Conservation (phyloP, 2,113 vertebrate species). For the Phalacrocorax pelagicus region DNA sequence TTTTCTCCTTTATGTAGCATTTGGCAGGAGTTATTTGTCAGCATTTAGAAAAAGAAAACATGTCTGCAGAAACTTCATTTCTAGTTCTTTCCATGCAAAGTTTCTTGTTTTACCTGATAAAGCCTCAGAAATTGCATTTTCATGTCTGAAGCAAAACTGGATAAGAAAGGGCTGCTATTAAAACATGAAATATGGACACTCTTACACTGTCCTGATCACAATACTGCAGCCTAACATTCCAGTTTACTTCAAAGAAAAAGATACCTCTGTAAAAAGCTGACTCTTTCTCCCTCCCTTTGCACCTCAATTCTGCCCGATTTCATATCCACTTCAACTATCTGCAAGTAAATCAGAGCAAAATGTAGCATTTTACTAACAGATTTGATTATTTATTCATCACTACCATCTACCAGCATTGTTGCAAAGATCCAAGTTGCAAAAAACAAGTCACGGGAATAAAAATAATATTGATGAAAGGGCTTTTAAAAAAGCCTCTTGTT, state of each 20-base stretch:
- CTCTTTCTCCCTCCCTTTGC: background rate
- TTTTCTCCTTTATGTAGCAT: constrained; percentile 59
- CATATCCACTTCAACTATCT: constrained; percentile 27
- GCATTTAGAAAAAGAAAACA: constrained; percentile 51
- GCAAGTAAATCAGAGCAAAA: constrained; percentile 27
- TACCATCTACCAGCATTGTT: background rate
- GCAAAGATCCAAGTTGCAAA: background rate
- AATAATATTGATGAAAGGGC: background rate
- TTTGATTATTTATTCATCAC: constrained; percentile 32
- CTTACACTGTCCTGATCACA: background rate
- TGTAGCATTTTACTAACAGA: constrained; percentile 1
- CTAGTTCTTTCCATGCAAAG: background rate
- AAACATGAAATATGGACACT: background rate
- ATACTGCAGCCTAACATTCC: background rate
- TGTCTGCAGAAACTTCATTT: constrained; percentile 28
- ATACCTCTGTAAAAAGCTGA: constrained; percentile 9
- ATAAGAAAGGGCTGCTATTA: background rate
- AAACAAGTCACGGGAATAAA: background rate
- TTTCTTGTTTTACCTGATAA: constrained; percentile 1
- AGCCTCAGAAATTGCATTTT: background rate
- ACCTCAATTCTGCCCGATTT: background rate
- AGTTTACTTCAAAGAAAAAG: constrained; percentile 2
- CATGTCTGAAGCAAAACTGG: background rate
- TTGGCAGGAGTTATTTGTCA: constrained; percentile 64
- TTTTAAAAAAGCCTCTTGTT: background rate